phyloP scores from a whole-genome alignment of 2,888 invertebrate species.

The Octodonta nipae region DNA sequence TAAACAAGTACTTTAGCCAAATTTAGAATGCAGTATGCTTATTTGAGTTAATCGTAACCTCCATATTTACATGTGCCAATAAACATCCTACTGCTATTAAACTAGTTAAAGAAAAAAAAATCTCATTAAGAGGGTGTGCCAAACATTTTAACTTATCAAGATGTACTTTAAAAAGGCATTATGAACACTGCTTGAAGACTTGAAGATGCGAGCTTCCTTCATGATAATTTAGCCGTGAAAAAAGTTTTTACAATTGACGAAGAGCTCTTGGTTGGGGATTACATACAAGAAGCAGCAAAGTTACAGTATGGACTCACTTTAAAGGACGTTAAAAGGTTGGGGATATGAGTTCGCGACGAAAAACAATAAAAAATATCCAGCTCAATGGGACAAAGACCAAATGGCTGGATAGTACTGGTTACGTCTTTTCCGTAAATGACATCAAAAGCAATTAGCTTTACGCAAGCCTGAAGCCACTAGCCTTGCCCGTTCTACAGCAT shows the following conservation, averaged over 20 bases:
- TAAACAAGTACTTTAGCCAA: too few species aligned
- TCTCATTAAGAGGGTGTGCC: not conserved
- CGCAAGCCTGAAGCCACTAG: too few species aligned
- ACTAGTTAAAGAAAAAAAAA: not conserved
- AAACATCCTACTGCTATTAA: not conserved
- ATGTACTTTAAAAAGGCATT: not conserved
- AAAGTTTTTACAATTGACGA: not conserved
- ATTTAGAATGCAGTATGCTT: too few species aligned
- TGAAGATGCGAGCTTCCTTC: not conserved
- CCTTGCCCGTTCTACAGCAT: not conserved
- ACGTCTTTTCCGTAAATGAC: too few species aligned
- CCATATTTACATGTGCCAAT: too few species aligned
- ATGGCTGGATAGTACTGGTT: too few species aligned
- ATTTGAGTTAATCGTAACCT: too few species aligned
- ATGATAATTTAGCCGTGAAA: not conserved
- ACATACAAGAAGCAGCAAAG: not conserved
- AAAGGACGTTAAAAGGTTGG: not conserved
- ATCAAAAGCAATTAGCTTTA: too few species aligned
- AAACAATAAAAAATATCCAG: not conserved
- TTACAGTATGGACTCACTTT: not conserved
- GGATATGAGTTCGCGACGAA: too few species aligned
- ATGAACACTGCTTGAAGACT: not conserved
- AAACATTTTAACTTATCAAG: not conserved
- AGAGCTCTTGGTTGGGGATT: not conserved
- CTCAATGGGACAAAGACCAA: not conserved